phyloP scores from a whole-genome alignment of 2,113 vertebrate genomes.

The Neomonachus schauinslandi region DNA sequence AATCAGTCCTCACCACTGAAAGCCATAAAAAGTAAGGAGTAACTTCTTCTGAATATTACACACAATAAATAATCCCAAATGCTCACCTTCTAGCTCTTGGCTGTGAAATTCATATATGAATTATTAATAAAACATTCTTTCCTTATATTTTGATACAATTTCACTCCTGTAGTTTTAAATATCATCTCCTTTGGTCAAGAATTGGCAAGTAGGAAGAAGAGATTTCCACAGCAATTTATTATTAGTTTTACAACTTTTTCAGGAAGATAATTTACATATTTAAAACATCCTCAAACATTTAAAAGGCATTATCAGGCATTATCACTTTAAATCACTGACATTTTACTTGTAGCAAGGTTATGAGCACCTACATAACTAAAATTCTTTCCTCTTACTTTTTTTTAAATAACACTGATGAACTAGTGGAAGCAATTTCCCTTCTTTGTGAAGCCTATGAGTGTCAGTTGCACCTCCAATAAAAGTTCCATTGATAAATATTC shows the following conservation, averaged over 20 bases:
- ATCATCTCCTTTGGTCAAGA: background rate
- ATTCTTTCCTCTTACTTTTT: conserved; percentile 71
- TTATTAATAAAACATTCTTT: background rate
- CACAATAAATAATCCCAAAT: conserved; percentile 15
- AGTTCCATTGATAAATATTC: conserved; percentile 96
- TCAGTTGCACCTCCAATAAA: conserved; percentile 96
- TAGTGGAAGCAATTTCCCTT: conserved; percentile 93
- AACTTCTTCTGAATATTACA: background rate
- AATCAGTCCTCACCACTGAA: background rate
- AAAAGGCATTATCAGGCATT: background rate
- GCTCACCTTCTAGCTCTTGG: background rate
- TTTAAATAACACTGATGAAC: conserved; percentile 90
- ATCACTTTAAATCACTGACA: background rate
- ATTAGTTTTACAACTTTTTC: conserved; percentile 25
- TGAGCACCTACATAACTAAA: background rate
- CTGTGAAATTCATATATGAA: background rate
- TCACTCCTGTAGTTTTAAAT: background rate
- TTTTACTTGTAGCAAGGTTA: background rate
- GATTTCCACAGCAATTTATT: conserved; percentile 57
- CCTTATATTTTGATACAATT: background rate
- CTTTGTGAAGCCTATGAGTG: conserved; percentile 91
- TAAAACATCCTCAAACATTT: conserved; percentile 26
- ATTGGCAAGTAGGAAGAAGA: background rate
- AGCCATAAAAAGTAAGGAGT: background rate
- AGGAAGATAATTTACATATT: background rate